phyloP scores from a whole-genome alignment of 2,113 vertebrate species.

The Pyrgilauda ruficollis region DNA sequence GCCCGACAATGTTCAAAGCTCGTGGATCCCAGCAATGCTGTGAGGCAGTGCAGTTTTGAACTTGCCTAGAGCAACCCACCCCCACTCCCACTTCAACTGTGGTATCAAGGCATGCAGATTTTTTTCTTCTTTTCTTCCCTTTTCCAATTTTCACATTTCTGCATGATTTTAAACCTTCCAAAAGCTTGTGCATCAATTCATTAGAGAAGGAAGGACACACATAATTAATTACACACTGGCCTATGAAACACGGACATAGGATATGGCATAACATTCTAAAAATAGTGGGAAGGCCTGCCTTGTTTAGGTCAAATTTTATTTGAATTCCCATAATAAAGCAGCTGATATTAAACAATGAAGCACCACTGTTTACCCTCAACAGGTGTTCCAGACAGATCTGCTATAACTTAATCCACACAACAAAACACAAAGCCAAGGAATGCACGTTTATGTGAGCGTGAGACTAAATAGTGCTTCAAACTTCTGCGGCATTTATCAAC shows the following conservation, averaged over 20 bases:
- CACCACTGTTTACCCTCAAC: neutral
- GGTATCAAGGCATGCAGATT: neutral
- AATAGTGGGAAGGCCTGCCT: neutral
- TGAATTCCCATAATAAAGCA: slow-evolving; percentile 10
- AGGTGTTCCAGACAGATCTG: neutral
- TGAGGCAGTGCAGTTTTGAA: neutral
- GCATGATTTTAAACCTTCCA: neutral
- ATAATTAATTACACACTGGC: neutral
- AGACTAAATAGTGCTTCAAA: neutral
- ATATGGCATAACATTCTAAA: neutral
- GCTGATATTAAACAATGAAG: slow-evolving; percentile 3
- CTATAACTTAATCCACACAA: neutral
- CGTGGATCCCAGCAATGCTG: neutral
- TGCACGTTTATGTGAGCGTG: neutral
- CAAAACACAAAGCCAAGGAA: neutral
- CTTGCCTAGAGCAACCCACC: neutral
- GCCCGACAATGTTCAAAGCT: slow-evolving; percentile 2
- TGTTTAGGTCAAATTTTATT: slow-evolving; percentile 29
- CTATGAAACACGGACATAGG: neutral
- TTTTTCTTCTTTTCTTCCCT: neutral
- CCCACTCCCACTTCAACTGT: neutral
- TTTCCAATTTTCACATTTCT: neutral
- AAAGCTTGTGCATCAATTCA: slow-evolving; percentile 28
- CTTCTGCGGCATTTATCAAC: neutral
- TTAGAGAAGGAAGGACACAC: neutral